Evolutionary conservation across 2,797 vertebrate genomes (phyloP).

Genomic region (Gila robusta): DNA sequence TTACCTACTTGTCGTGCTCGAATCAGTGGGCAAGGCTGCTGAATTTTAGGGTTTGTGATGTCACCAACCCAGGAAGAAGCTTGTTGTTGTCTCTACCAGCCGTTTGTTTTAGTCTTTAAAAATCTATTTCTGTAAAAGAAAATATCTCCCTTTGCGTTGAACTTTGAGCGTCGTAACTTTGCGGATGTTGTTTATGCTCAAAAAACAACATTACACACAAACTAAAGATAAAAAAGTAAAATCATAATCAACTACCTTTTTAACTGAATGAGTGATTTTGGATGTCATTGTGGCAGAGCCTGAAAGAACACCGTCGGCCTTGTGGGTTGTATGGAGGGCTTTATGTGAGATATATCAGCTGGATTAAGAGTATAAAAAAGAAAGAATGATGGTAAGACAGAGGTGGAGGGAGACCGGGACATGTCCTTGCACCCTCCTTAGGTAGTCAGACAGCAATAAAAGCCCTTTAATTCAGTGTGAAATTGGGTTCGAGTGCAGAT

Average conservation of each 20-base stretch:
- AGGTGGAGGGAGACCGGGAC: not conserved
- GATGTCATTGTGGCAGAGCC: conserved; percentile 32
- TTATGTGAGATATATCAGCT: conserved; percentile 41
- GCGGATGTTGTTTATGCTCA: too few species aligned
- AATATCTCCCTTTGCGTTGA: too few species aligned
- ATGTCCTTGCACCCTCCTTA: conserved; percentile 22
- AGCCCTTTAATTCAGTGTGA: conserved; percentile 59
- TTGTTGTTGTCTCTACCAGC: too few species aligned
- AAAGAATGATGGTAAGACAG: conserved; percentile 16
- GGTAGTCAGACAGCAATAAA: conserved; percentile 34
- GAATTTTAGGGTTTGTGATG: not conserved
- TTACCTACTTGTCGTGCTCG: too few species aligned
- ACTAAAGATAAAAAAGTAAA: not conserved
- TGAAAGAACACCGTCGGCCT: conserved; percentile 12
- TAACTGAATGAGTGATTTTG: conserved; percentile 33
- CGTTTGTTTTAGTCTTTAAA: too few species aligned
- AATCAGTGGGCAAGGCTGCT: too few species aligned
- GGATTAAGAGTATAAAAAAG: conserved; percentile 39
- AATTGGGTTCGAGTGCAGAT: conserved; percentile 54
- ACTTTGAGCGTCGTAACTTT: too few species aligned
- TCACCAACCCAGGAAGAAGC: not conserved
- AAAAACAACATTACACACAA: not conserved
- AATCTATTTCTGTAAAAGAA: too few species aligned
- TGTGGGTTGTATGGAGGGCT: conserved; percentile 34
- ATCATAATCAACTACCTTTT: not conserved